Base-by-base conservation (phyloP, 2,888 invertebrate genomes). In the Seladonia tumulorum region DNA sequence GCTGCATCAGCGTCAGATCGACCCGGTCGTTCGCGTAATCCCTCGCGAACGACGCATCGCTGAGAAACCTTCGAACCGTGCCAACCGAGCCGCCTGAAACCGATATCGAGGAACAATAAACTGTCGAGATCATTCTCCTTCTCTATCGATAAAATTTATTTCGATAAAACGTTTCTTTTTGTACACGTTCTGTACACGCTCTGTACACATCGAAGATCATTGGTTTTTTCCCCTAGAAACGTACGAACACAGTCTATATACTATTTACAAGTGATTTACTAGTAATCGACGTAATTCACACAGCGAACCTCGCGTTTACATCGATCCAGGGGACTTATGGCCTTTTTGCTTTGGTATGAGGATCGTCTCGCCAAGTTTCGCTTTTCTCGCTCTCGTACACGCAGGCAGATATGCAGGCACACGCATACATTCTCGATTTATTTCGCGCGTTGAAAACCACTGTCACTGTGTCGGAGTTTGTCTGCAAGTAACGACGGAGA, bases 1-100 rank as follows among this genome's bases (percentile, higher is more conserved):
- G 98, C 96, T 99, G 99, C 90, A 99, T 96, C 73, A 94, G 8
- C 8, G 91, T 84, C 74, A 91, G 22, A 18, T 82, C 49, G n/a
- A 91, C 77, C 57, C 83, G 88, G 14, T 86, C 86, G 49, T 79
- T 77, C 73, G 80, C 83, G 47, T 91, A 91, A 78, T 89, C 90
- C 88, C 96, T 96, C 78, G 96, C 95, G 92, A 97, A 98, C 79
- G 93, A 71, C 90, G 68, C 95, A 73, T 85, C 92, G 87, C 92
- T 91, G 68, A 87, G 93, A 78, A 91, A 81, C 78, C 92, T 90
- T 75, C 90, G 85, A 35, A 87, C 71, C 76, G 82, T 77, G 57
- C 12, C 57, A 29, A 87, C 70, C 76, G 82, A 81, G 72, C 80
- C 74, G 81, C 87, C 93, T 93, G 93, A 86, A 91, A 92, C 89